Evolutionary conservation across 2,113 vertebrate genomes (phyloP), one percentile per base, ranked within the genome.

Genomic region (Hydrolagus affinis): DNA sequence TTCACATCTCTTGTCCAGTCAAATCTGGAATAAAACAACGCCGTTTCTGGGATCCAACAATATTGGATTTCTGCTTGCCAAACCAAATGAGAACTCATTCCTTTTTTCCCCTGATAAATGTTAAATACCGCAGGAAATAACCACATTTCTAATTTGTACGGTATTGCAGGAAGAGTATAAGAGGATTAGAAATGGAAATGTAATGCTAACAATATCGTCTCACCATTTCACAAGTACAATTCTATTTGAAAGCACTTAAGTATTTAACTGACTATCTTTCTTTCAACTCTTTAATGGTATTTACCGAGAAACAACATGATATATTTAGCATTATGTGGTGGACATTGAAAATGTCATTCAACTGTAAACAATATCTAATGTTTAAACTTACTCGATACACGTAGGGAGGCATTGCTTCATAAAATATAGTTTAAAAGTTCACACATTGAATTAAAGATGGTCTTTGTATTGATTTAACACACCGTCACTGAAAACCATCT

Each of bases 351-450:
- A 30, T 83, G 17, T 30, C 32, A 83, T 66, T 68, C 21, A 21
- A 66, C 17, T 21, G 7, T 66, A 14, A 83, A 11, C 60, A 62
- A 28, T 11, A 64, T 28, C 62, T 28, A 30, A 30, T 2, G 19
- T 64, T 80, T 80, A 80, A 83, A 66, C n/a, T 66, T 32, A 75
- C 32, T 75, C 6, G 32, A 66, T 83, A 66, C 17, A 32, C 78
- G 1, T 17, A 30, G 21, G 32, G 66, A 30, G 25, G 17, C 78
- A 3, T 3, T 17, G 21, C 25, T 32, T 66, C 15, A 6, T 44
- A 83, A 23, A 66, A 32, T 28, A 83, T 4, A 19, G 28, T 28
- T 83, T 66, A 9, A 30, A 44, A 30, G 23, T 4, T 83, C 28
- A 66, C 4, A 12, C 12, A 64, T 80, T 60, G n/a, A 25, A 60